Evolutionary conservation across 1,140 invertebrate genomes (phyloP).

Genomic region (Drosophila navojoa): DNA sequence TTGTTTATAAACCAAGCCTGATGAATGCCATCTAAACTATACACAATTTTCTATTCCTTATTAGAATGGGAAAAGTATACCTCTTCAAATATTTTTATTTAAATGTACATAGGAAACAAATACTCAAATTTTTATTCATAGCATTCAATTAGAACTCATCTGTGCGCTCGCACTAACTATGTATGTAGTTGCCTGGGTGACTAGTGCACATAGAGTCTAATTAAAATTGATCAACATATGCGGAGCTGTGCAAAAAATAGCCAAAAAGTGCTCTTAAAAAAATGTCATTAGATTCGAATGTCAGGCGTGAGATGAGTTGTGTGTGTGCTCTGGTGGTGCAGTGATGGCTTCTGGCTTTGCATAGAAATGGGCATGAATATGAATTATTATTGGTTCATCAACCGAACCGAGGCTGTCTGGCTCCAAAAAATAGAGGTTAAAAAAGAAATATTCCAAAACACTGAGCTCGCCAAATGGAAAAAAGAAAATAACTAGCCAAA

Average conservation of each 20-base stretch:
- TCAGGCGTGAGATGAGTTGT: constrained; percentile 21
- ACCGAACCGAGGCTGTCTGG: constrained; percentile 23
- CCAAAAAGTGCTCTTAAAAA: constrained; percentile 25
- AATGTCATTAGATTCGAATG: constrained; percentile 65
- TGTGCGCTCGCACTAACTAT: not conserved
- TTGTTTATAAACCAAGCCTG: no score
- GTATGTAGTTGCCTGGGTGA: no score
- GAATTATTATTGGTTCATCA: constrained; percentile 81
- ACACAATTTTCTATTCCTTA: no score
- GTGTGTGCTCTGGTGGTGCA: not conserved
- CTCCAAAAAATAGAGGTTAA: constrained; percentile 13
- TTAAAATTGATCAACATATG: constrained; percentile 54
- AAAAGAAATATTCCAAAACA: constrained; percentile 63
- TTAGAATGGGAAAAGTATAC: no score
- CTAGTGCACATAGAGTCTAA: constrained; percentile 39
- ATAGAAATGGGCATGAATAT: constrained; percentile 75
- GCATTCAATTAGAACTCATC: not conserved
- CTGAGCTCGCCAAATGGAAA: constrained; percentile 30
- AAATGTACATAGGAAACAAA: no score
- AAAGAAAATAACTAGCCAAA: constrained; percentile 43
- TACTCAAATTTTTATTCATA: no score
- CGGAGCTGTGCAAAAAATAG: constrained; percentile 26
- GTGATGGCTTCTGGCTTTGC: constrained; percentile 23
- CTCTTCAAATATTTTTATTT: no score
- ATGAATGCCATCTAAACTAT: no score